Conservation (phyloP, 2,797 vertebrate species). For the Vespertilio murinus region DNA sequence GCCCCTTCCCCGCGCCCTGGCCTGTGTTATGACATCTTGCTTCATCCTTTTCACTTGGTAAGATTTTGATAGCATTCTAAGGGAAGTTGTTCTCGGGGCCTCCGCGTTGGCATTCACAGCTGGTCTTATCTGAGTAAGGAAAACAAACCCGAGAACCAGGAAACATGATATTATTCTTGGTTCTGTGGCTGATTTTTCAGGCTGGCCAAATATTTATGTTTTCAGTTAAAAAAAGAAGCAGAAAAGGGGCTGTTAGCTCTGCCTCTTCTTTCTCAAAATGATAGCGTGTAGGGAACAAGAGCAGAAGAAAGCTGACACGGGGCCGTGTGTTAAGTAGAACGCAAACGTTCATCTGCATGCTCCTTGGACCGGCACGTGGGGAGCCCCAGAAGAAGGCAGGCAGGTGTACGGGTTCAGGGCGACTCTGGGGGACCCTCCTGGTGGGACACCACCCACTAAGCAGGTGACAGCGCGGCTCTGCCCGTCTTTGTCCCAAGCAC, state of each 20-base stretch:
- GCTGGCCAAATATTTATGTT: slow-evolving; percentile 60
- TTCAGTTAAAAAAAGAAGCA: slow-evolving; percentile 31
- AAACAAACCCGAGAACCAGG: slow-evolving; percentile 54
- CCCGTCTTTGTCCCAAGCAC: background rate
- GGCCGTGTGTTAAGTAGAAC: background rate
- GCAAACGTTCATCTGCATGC: background rate
- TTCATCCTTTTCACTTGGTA: background rate
- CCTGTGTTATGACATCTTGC: background rate
- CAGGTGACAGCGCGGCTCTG: background rate
- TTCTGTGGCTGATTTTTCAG: slow-evolving; percentile 41
- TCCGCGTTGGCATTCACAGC: slow-evolving; percentile 25
- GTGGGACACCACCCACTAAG: background rate
- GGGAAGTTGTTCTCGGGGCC: slow-evolving; percentile 35
- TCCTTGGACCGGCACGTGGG: background rate
- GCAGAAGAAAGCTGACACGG: background rate
- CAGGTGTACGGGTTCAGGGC: background rate
- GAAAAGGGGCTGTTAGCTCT: background rate
- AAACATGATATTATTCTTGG: slow-evolving; percentile 63
- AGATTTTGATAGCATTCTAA: background rate
- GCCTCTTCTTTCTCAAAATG: slow-evolving; percentile 32
- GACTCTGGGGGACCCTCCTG: background rate
- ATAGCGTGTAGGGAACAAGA: background rate
- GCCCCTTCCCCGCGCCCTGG: background rate
- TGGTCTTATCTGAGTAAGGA: slow-evolving; percentile 48
- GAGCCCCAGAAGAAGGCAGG: background rate